Percentiles rank a stretch among this genome's conserved stretches.
phyloP scores from a whole-genome alignment of 2,113 vertebrate genomes.

The Numida meleagris region DNA sequence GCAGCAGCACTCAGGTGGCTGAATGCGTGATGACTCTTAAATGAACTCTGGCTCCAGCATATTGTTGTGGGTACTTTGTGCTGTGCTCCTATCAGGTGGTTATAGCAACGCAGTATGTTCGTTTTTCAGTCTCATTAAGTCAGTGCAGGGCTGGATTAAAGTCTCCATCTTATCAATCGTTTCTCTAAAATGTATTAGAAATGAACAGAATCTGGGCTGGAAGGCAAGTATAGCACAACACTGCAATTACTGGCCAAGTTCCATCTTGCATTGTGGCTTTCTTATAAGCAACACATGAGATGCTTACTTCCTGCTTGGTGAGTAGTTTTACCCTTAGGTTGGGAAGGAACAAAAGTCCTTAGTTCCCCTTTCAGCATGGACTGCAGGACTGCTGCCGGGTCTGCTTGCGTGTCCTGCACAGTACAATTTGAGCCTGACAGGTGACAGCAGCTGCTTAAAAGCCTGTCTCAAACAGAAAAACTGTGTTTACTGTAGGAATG shows the following conservation, averaged over 20 bases:
- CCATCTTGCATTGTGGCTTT: neutral
- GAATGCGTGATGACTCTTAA: neutral
- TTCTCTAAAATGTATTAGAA: neutral
- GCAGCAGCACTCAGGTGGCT: neutral
- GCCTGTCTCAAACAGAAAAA: neutral
- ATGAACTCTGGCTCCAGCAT: neutral
- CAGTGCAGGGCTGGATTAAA: neutral
- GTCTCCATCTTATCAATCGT: neutral
- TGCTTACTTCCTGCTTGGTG: fast-evolving
- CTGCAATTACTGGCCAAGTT: neutral
- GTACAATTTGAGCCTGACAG: neutral
- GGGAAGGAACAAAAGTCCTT: neutral
- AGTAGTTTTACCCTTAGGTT: neutral
- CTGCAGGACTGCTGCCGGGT: neutral
- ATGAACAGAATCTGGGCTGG: neutral
- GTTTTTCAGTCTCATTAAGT: neutral
- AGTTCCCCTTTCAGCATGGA: neutral
- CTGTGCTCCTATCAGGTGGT: neutral
- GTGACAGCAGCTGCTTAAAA: neutral
- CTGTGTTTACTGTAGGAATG: neutral
- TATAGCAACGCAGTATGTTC: neutral
- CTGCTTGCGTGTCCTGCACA: fast-evolving
- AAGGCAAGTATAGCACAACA: neutral
- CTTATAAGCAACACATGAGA: neutral
- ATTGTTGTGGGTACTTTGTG: neutral